Conservation (phyloP, 2,113 vertebrate species). For the Megaleporinus macrocephalus region DNA sequence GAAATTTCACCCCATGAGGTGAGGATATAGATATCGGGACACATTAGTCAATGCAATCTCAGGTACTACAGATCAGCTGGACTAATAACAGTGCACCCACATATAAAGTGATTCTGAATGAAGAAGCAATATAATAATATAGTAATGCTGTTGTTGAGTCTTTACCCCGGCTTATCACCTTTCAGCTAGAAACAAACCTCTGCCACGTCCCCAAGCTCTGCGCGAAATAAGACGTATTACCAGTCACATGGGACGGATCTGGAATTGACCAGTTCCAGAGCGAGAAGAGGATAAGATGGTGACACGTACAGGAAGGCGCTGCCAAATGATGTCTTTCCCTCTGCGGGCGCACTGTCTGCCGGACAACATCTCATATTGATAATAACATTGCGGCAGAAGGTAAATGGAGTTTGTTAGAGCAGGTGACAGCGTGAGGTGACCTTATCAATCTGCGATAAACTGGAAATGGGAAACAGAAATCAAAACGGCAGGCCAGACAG, state of each 20-base stretch:
- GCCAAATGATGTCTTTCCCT: slow-evolving; percentile 66
- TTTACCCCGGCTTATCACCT: neutral
- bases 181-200: slow-evolving; percentile 29
- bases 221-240: slow-evolving; percentile 41
- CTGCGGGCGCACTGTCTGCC: slow-evolving; percentile 67
- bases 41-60: neutral
- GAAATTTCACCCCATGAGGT: no score
- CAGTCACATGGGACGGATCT: slow-evolving; percentile 41
- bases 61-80: neutral
- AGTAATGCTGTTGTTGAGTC: neutral
- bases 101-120: neutral
- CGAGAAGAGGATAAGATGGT: slow-evolving; percentile 52
- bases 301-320: slow-evolving; percentile 58
- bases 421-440: slow-evolving; percentile 79
- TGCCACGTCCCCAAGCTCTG: slow-evolving; percentile 11
- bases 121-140: neutral
- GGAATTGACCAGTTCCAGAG: slow-evolving; percentile 51
- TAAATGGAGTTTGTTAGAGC: slow-evolving; percentile 80
- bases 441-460: slow-evolving; percentile 84
- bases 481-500: slow-evolving; percentile 73
- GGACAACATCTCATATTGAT: slow-evolving; percentile 80
- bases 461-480: slow-evolving; percentile 81
- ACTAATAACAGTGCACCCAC: neutral
- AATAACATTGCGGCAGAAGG: slow-evolving; percentile 76
- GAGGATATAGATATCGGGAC: neutral